These are phyloP conservation scores for Tupiocoris notatus DNA, from an alignment of 2,888 invertebrate species.

Conservation along the genomic window DNA sequence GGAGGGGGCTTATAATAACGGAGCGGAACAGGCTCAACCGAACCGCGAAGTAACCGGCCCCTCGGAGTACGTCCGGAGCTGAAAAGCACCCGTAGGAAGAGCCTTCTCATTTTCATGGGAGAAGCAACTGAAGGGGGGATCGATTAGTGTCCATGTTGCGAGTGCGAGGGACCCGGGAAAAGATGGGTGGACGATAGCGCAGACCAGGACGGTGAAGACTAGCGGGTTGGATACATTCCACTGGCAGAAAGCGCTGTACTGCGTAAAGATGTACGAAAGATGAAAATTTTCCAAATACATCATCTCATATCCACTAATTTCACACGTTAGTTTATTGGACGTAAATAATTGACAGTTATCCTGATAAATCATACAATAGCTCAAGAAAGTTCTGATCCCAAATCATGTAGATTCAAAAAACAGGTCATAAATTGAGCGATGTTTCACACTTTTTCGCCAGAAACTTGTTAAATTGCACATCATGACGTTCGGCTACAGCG, in stretches of 20 bases:
- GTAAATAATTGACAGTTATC: no score
- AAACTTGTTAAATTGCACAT: no score
- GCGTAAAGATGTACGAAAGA: neutral
- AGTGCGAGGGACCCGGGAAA: neutral
- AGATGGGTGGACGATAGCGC: neutral
- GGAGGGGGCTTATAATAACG: neutral
- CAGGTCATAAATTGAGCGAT: no score
- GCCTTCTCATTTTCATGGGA: neutral
- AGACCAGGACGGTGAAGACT: neutral
- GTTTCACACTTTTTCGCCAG: no score
- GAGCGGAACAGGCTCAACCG: neutral
- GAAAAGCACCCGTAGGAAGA: no score
- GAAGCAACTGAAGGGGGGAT: neutral
- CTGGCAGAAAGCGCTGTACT: neutral
- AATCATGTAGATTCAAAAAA: no score
- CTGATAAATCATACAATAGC: no score
- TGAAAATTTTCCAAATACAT: no score
- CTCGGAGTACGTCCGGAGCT: neutral
- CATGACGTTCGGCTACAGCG: no score
- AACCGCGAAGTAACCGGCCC: neutral
- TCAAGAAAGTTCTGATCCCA: no score
- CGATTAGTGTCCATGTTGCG: conserved; percentile 12
- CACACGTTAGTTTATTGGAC: no score
- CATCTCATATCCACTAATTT: no score
- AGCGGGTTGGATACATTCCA: neutral